A percentile compares a stretch with the other conserved stretches of the same genome.
Evolutionary conservation across 2,888 invertebrate species (phyloP).

Genomic region (Exephanes ischioxanthus): DNA sequence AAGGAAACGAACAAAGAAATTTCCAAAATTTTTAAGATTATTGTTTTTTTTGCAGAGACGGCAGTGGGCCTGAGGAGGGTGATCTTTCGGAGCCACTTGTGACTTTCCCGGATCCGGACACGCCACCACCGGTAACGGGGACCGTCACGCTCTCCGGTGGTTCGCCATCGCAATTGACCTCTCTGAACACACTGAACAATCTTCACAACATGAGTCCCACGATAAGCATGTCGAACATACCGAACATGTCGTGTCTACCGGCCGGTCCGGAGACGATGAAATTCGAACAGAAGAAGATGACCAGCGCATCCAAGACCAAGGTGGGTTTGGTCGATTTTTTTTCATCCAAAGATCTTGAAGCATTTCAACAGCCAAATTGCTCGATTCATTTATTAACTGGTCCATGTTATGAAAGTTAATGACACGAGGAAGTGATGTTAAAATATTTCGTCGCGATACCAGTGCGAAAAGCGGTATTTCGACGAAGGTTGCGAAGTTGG

Average conservation of each 20-base stretch:
- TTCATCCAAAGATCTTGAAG: background rate
- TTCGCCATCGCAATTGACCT: constrained; percentile 85
- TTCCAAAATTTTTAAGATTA: background rate
- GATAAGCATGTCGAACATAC: constrained; percentile 81
- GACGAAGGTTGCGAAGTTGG: too few relatives aligned
- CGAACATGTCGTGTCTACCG: constrained; percentile 78
- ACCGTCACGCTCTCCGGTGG: constrained; percentile 83
- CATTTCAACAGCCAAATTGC: background rate
- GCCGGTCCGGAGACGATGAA: constrained; percentile 89
- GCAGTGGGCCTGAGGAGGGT: constrained; percentile 78
- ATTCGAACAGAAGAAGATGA: constrained; percentile 93
- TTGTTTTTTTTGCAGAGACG: constrained; percentile 73
- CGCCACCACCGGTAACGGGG: constrained; percentile 87
- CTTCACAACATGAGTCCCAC: constrained; percentile 79
- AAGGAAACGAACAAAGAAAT: background rate
- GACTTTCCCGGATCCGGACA: constrained; percentile 93
- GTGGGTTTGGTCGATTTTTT: constrained; percentile 79
- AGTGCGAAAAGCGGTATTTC: too few relatives aligned
- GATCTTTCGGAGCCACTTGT: constrained; percentile 89
- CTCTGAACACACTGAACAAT: constrained; percentile 80
- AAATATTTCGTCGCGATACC: too few relatives aligned
- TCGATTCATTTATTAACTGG: too few relatives aligned
- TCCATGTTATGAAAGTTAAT: too few relatives aligned
- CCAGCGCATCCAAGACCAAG: constrained; percentile 92
- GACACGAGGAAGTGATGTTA: too few relatives aligned